These are phyloP conservation scores for Pipistrellus pipistrellus DNA, from an alignment of 2,797 vertebrate genomes.

Conservation along the genomic window DNA sequence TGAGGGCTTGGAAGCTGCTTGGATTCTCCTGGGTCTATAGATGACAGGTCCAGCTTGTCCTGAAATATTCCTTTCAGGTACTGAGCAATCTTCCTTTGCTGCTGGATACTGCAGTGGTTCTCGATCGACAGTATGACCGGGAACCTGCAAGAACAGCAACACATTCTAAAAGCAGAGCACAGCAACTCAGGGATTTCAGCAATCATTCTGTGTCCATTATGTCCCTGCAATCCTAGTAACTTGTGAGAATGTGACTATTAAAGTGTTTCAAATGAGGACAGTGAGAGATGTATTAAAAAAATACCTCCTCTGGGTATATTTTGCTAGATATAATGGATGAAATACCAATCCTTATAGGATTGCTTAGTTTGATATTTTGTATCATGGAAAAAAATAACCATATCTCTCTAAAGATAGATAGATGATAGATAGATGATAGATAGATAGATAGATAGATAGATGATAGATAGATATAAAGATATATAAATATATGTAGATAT, in stretches of 20 bases:
- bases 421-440: too few species aligned
- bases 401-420: too few species aligned
- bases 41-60: constrained; percentile 95
- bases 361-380: not conserved
- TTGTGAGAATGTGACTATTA: not conserved
- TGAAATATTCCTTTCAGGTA: constrained; percentile 95
- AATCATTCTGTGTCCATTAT: not conserved
- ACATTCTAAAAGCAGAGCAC: not conserved
- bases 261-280: not conserved
- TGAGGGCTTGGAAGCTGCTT: constrained; percentile 95
- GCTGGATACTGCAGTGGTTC: constrained; percentile 98
- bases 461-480: too few species aligned
- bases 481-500: not conserved
- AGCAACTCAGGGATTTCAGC: not conserved
- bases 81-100: constrained; percentile 98
- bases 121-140: constrained; percentile 98
- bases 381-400: not conserved
- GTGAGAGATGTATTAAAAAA: not conserved
- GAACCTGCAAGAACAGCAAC: constrained; percentile 89
- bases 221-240: not conserved
- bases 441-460: too few species aligned
- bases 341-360: not conserved
- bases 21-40: constrained; percentile 90
- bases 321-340: not conserved
- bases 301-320: not conserved